phyloP scores from a whole-genome alignment of 1,140 invertebrate species.

The Drosophila quadrilineata region DNA sequence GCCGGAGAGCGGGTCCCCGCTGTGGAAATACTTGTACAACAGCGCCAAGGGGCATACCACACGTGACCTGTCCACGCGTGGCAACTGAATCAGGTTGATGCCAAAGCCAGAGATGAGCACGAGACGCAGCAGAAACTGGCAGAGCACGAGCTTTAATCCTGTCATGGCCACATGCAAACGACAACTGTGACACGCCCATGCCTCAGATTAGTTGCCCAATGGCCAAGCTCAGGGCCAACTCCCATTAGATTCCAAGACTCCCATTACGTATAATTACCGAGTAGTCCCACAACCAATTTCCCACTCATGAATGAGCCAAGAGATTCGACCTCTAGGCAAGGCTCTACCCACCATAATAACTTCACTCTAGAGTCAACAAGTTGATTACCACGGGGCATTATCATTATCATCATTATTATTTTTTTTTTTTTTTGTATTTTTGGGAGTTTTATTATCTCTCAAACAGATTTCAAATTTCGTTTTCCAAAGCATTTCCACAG shows the following conservation, averaged over 20 bases:
- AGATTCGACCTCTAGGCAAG: slow-evolving; percentile 30
- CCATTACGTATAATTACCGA: too few relatives aligned
- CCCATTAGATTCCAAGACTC: too few relatives aligned
- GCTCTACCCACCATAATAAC: slow-evolving; percentile 1
- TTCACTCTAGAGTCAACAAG: too few relatives aligned
- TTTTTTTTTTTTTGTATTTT: slow-evolving; percentile 11
- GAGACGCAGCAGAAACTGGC: neutral
- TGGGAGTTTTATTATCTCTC: slow-evolving; percentile 19
- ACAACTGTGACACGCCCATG: slow-evolving; percentile 56
- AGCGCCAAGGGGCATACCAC: slow-evolving; percentile 55
- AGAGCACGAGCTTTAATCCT: slow-evolving; percentile 20
- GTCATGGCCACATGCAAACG: slow-evolving; percentile 46
- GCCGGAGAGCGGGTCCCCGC: slow-evolving; percentile 57
- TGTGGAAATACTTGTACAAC: slow-evolving; percentile 67
- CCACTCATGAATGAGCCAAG: slow-evolving; percentile 2
- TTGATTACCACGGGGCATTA: slow-evolving; percentile 28
- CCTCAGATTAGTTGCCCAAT: neutral
- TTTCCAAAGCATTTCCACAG: too few relatives aligned
- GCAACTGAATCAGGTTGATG: slow-evolving; percentile 59
- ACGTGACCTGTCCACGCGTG: slow-evolving; percentile 37
- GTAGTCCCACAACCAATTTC: neutral
- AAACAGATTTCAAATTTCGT: too few relatives aligned
- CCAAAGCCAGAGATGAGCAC: slow-evolving; percentile 45
- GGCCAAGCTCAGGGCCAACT: too few relatives aligned
- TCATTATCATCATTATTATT: slow-evolving; percentile 1